Conservation (phyloP, 2,113 vertebrate species). For the Aspidoscelis tigris region DNA sequence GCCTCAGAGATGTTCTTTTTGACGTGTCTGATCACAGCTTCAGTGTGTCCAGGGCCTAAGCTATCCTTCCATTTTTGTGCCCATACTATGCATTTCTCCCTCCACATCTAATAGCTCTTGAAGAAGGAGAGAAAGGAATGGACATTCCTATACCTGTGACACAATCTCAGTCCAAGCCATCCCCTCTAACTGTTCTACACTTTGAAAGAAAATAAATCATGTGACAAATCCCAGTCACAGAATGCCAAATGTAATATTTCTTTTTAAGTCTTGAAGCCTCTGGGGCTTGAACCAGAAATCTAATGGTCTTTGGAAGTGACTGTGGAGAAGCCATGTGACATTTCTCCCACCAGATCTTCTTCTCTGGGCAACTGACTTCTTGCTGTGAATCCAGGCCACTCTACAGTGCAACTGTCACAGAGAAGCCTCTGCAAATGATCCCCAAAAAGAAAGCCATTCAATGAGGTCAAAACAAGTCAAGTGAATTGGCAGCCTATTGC, state of each 20-base stretch:
- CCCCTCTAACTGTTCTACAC: too few species aligned
- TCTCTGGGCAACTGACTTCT: not conserved
- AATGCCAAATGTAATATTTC: not conserved
- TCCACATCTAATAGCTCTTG: too few species aligned
- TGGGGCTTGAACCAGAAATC: not conserved
- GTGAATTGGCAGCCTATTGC: not conserved
- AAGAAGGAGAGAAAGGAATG: not conserved
- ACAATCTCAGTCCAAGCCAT: not conserved
- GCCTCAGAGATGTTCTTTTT: too few species aligned
- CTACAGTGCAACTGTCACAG: not conserved
- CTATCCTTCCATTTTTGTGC: too few species aligned
- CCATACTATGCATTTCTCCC: too few species aligned
- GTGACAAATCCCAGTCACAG: not conserved
- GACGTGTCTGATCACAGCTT: too few species aligned
- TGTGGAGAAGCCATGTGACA: not conserved
- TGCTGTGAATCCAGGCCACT: not conserved
- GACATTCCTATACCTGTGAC: not conserved
- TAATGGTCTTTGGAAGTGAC: too few species aligned
- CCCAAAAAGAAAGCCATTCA: not conserved
- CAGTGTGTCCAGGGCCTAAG: too few species aligned
- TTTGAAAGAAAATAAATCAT: too few species aligned
- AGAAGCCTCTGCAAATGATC: not conserved
- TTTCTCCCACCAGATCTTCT: not conserved
- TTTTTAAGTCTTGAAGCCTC: too few species aligned
- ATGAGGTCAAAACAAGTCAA: not conserved